Evolutionary conservation across 2,888 invertebrate species (phyloP).

Genomic region (Eugnorisma glareosa): DNA sequence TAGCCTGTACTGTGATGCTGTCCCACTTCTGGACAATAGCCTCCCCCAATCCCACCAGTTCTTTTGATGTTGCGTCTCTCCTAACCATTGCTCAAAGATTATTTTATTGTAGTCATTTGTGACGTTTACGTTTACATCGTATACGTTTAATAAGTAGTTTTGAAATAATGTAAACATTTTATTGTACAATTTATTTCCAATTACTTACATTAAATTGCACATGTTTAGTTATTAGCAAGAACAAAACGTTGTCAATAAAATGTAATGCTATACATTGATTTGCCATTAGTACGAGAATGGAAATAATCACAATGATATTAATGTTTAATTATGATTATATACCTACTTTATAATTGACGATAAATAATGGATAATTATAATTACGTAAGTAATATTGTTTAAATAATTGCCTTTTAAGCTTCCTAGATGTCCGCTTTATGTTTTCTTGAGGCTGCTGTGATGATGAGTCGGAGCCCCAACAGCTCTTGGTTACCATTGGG

Average conservation of each 20-base stretch:
- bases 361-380: constrained; percentile 19
- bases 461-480: background rate
- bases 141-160: background rate
- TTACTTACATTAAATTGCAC: constrained; percentile 11
- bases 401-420: background rate
- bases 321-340: constrained; percentile 28
- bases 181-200: constrained; percentile 21
- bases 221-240: constrained; percentile 4
- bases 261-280: constrained; percentile 20
- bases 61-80: background rate
- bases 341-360: constrained; percentile 10
- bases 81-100: background rate
- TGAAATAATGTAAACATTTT: constrained; percentile 2
- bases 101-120: background rate
- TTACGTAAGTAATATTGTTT: background rate
- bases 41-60: background rate
- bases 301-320: constrained; percentile 25
- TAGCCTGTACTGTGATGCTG: too few species aligned
- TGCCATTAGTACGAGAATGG: constrained; percentile 31
- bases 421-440: background rate
- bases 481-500: background rate
- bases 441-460: background rate
- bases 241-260: constrained; percentile 16
- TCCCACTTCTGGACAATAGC: background rate
- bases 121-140: too few species aligned